A percentile compares a stretch with the other conserved stretches of the same genome.
Conservation (phyloP, 1,140 invertebrate genomes). For the Drosophila saltans region DNA sequence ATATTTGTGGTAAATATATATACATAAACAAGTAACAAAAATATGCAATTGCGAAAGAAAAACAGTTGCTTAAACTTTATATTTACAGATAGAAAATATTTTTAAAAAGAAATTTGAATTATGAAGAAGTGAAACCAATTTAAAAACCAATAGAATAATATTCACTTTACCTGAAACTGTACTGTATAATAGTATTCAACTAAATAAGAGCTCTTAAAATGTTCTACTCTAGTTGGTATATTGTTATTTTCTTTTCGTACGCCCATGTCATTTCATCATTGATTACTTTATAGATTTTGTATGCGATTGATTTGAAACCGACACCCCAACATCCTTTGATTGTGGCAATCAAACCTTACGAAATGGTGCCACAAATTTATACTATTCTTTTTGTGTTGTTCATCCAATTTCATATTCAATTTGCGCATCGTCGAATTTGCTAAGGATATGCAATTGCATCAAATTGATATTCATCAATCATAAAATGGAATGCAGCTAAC, state of each 20-base stretch:
- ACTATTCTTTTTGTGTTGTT: background rate
- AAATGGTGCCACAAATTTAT: slow-evolving; percentile 57
- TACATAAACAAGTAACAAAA: background rate
- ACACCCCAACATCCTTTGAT: slow-evolving; percentile 48
- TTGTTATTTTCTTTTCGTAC: background rate
- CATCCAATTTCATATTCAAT: slow-evolving; percentile 55
- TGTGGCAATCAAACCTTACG: slow-evolving; percentile 61
- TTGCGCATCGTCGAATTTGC: slow-evolving; percentile 13
- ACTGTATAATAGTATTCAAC: too few species aligned
- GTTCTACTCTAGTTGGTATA: too few species aligned
- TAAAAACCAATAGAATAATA: too few species aligned
- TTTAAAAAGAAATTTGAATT: too few species aligned
- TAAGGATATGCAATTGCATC: slow-evolving; percentile 9
- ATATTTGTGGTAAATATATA: background rate
- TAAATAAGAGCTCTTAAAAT: too few species aligned
- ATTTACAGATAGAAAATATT: too few species aligned
- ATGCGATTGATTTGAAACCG: slow-evolving; percentile 40
- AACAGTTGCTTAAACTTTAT: too few species aligned
- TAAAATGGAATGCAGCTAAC: slow-evolving; percentile 4
- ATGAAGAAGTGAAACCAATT: too few species aligned
- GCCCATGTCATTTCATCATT: slow-evolving; percentile 43
- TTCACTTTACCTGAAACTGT: too few species aligned
- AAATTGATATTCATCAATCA: slow-evolving; percentile 25
- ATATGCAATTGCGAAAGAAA: too few species aligned
- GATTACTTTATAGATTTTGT: slow-evolving; percentile 76